Percentiles rank a stretch among this genome's conserved stretches.
phyloP scores from a whole-genome alignment of 2,888 invertebrate genomes.

The Mesorhabditis spiculigera region DNA sequence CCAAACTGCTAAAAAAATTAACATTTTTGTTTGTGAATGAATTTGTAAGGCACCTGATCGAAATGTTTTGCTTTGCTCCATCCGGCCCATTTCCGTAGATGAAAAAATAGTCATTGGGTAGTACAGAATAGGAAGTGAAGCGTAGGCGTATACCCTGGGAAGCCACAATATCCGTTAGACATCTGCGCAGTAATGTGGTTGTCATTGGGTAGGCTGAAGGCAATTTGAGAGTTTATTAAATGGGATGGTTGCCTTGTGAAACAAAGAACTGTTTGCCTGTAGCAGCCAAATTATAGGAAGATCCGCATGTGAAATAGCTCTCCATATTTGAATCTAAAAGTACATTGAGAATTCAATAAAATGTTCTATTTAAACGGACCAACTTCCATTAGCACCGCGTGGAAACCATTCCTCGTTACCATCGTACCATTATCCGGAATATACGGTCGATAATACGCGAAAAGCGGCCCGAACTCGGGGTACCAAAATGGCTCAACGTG shows the following conservation, averaged over 20 bases:
- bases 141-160: not conserved
- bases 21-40: not conserved
- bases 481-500: not conserved
- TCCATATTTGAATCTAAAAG: not conserved
- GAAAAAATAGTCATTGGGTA: not conserved
- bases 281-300: not conserved
- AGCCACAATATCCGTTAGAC: not conserved
- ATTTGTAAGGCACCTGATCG: not conserved
- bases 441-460: not conserved
- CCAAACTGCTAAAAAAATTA: too few relatives aligned
- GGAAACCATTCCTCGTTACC: not conserved
- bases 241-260: not conserved
- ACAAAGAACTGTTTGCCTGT: not conserved
- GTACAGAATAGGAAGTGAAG: not conserved
- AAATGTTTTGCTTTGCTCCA: not conserved
- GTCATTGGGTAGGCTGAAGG: not conserved
- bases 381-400: not conserved
- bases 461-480: not conserved
- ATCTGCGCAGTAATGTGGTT: not conserved
- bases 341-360: not conserved
- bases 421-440: not conserved
- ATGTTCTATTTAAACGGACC: not conserved
- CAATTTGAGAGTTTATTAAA: not conserved
- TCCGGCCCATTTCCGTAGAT: conserved; percentile 1
- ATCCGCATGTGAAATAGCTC: conserved; percentile 1